A percentile compares a stretch with the other conserved stretches of the same genome.
Evolutionary conservation across 1,140 invertebrate genomes (phyloP).

Genomic region (Panagrolaimus sp.): DNA sequence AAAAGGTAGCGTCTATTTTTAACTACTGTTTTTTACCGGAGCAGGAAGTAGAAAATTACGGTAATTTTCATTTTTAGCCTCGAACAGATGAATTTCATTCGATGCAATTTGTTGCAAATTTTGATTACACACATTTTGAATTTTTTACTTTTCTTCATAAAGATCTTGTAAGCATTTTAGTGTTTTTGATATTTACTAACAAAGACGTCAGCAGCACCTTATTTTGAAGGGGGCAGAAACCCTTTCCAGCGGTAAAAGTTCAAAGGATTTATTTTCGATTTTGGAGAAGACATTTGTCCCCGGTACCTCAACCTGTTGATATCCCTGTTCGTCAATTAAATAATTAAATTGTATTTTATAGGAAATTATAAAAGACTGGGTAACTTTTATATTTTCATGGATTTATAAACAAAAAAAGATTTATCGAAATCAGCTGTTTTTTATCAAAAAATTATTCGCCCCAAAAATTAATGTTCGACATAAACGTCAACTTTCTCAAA

Average conservation of each 20-base stretch:
- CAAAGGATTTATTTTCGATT: no score
- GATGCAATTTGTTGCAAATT: not conserved
- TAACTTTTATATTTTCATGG: slow-evolving; percentile 6
- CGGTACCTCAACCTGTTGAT: no score
- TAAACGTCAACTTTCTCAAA: not conserved
- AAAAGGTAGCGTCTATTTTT: not conserved
- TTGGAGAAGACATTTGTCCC: no score
- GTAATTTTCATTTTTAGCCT: not conserved
- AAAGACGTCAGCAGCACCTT: not conserved
- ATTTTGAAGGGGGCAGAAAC: not conserved
- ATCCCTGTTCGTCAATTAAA: no score
- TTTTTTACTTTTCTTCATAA: not conserved
- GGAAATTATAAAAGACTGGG: not conserved
- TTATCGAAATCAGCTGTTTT: slow-evolving; percentile 1
- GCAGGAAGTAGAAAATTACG: no score
- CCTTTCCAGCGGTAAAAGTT: no score
- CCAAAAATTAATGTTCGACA: not conserved
- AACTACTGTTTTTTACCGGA: no score
- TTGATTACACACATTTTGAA: slow-evolving; percentile 10
- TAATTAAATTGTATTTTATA: not conserved
- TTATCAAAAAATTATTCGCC: not conserved
- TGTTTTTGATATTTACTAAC: no score
- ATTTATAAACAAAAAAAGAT: not conserved
- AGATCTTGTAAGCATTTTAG: not conserved
- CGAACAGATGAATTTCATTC: not conserved